These are phyloP conservation scores for Atractosteus spatula DNA, from an alignment of 2,113 vertebrate species.

Conservation along the genomic window DNA sequence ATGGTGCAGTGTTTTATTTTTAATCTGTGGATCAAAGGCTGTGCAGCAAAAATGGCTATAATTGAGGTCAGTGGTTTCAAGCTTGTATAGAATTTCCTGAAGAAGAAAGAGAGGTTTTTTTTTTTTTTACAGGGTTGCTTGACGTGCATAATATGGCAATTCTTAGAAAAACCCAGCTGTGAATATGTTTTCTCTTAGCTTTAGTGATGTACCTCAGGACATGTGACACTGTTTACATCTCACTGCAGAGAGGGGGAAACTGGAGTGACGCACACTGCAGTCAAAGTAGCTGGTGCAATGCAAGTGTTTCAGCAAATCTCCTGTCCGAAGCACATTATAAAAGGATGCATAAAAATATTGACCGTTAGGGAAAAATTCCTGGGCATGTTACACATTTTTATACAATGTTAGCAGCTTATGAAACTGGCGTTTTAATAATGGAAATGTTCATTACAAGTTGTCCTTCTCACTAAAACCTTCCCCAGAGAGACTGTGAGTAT, in stretches of 20 bases:
- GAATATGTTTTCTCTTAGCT: conserved; percentile 4
- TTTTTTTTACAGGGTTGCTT: conserved; percentile 7
- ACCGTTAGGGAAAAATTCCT: too few relatives aligned
- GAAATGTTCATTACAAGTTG: too few relatives aligned
- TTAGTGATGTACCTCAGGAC: neutral
- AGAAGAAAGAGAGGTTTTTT: conserved; percentile 16
- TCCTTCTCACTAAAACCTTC: too few relatives aligned
- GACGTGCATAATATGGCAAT: neutral
- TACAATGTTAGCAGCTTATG: too few relatives aligned
- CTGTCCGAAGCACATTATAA: too few relatives aligned
- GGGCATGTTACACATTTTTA: too few relatives aligned
- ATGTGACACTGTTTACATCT: conserved; percentile 14
- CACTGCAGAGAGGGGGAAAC: neutral
- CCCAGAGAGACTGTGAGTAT: too few relatives aligned
- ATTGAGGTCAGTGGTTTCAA: conserved; percentile 23
- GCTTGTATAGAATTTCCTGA: conserved; percentile 19
- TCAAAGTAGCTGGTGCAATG: neutral
- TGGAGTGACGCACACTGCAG: neutral
- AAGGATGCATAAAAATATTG: too few relatives aligned
- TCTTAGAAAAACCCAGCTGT: conserved; percentile 14
- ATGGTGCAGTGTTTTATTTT: neutral
- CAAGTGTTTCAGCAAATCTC: too few relatives aligned
- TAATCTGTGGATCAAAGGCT: conserved; percentile 14
- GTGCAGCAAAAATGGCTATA: neutral
- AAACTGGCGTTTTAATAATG: too few relatives aligned